These are phyloP conservation scores for Macaria notata DNA, from an alignment of 2,888 invertebrate genomes.

Conservation along the genomic window DNA sequence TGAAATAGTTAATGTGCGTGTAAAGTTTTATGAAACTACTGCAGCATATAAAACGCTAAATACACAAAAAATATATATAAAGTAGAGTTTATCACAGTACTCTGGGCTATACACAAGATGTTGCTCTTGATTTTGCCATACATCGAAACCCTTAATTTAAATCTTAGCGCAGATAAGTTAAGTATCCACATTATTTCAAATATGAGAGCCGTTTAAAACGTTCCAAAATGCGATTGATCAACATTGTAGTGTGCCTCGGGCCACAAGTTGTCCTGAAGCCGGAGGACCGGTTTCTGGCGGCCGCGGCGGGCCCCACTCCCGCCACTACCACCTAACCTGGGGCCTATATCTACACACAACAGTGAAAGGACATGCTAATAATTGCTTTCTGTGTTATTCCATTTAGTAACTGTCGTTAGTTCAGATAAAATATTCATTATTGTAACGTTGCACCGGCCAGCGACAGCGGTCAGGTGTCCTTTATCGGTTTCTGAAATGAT, in stretches of 20 bases:
- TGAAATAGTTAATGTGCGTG: too few species aligned
- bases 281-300: constrained; percentile 76
- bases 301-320: constrained; percentile 66
- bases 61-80: too few species aligned
- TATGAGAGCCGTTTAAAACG: constrained; percentile 56
- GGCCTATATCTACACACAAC: constrained; percentile 33
- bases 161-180: constrained; percentile 17
- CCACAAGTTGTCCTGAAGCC: constrained; percentile 71
- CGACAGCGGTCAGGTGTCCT: constrained; percentile 30
- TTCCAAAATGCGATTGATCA: constrained; percentile 77
- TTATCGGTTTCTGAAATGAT: constrained; percentile 20
- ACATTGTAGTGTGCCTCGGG: constrained; percentile 66
- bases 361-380: constrained; percentile 79
- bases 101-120: too few species aligned
- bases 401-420: constrained; percentile 58
- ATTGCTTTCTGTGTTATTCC: constrained; percentile 70
- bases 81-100: too few species aligned
- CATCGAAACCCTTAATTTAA: constrained; percentile 1
- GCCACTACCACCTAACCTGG: constrained; percentile 45
- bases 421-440: constrained; percentile 49
- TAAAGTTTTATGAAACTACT: too few species aligned
- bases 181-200: constrained; percentile 38
- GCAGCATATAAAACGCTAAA: too few species aligned
- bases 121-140: not conserved
- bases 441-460: constrained; percentile 20